phyloP scores from a whole-genome alignment of 2,113 vertebrate genomes.

The Rhodinocichla rosea region DNA sequence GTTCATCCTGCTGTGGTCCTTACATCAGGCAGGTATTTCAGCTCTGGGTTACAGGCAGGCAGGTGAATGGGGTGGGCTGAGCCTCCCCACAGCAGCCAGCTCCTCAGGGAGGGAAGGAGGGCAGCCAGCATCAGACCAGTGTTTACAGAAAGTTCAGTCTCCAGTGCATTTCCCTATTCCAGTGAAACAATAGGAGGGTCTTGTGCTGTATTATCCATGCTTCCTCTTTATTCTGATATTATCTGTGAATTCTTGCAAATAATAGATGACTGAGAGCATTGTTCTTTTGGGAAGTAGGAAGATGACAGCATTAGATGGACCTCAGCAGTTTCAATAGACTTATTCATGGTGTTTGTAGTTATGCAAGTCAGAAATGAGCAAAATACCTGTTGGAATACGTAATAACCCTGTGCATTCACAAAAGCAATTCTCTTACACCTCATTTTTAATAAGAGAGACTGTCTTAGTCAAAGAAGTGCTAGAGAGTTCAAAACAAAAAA shows the following conservation, averaged over 20 bases:
- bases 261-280: background rate
- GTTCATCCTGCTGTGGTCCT: background rate
- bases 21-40: background rate
- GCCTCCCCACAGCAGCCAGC: background rate
- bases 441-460: background rate
- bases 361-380: background rate
- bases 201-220: background rate
- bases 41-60: background rate
- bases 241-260: slow-evolving; percentile 46
- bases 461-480: background rate
- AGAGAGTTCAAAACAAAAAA: background rate
- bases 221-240: slow-evolving; percentile 41
- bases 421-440: background rate
- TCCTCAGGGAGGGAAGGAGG: background rate
- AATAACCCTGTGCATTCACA: background rate
- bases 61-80: background rate
- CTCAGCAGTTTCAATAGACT: background rate
- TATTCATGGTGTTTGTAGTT: background rate
- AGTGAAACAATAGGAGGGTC: background rate
- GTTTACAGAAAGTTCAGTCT: background rate
- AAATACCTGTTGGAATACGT: slow-evolving; percentile 10
- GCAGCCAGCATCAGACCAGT: background rate
- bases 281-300: slow-evolving; percentile 26
- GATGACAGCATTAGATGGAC: background rate
- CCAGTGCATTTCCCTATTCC: background rate